These are phyloP conservation scores for Doryteuthis pealeii DNA, from an alignment of 1,140 invertebrate species.

Conservation along the genomic window DNA sequence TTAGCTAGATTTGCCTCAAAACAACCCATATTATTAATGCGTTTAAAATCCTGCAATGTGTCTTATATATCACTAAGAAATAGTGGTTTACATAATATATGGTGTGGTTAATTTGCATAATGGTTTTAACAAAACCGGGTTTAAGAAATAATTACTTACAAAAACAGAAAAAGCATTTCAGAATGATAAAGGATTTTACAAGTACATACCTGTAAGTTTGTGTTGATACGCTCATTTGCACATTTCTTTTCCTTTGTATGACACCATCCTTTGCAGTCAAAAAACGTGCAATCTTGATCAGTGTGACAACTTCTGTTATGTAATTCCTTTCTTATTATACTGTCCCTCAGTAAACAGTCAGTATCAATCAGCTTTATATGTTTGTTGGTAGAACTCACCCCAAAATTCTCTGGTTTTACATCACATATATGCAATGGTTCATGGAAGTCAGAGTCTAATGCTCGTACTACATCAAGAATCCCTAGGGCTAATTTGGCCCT, in stretches of 20 bases:
- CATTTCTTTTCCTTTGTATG: conserved; percentile 62
- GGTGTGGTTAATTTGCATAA: too few species aligned
- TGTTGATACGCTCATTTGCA: conserved; percentile 64
- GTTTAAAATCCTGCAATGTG: too few species aligned
- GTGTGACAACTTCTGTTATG: conserved; percentile 58
- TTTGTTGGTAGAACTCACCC: conserved; percentile 60
- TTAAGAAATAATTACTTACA: too few species aligned
- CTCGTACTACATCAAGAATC: conserved; percentile 67
- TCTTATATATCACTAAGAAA: too few species aligned
- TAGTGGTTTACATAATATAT: too few species aligned
- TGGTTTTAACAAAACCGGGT: too few species aligned
- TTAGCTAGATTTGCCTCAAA: too few species aligned
- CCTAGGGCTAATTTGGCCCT: conserved; percentile 61
- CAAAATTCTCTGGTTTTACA: conserved; percentile 71
- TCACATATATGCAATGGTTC: conserved; percentile 70
- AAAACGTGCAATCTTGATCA: conserved; percentile 69
- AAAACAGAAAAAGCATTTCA: too few species aligned
- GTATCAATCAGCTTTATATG: conserved; percentile 66
- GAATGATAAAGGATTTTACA: too few species aligned
- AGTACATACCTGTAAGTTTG: conserved; percentile 66
- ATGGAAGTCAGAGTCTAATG: conserved; percentile 64
- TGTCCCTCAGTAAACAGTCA: conserved; percentile 55
- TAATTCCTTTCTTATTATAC: conserved; percentile 25
- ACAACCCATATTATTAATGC: too few species aligned
- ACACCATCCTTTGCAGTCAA: conserved; percentile 69